Conservation (phyloP, 2,797 vertebrate species). For the Odontamblyopus lacepedii region DNA sequence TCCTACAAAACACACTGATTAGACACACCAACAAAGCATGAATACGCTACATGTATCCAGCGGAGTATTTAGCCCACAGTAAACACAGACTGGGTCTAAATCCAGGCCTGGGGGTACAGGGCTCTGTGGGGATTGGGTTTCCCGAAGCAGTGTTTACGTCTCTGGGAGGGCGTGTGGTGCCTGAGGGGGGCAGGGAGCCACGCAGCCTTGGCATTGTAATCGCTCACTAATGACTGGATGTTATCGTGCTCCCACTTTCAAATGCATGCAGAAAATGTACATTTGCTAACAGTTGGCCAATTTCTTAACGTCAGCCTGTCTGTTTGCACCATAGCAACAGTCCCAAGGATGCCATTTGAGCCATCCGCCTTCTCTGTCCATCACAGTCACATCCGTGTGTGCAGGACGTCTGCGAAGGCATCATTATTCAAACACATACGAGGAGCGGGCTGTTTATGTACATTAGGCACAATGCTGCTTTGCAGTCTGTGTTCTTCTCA, state of each 20-base stretch:
- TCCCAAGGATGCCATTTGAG: slow-evolving; percentile 50
- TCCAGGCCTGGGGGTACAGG: slow-evolving; percentile 65
- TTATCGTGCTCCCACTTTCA: slow-evolving; percentile 73
- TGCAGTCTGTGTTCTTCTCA: not conserved
- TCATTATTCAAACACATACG: slow-evolving; percentile 26
- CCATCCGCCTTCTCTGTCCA: slow-evolving; percentile 37
- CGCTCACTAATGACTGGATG: slow-evolving; percentile 74
- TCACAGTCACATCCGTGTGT: slow-evolving; percentile 22
- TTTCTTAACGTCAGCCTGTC: slow-evolving; percentile 55
- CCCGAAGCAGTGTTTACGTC: slow-evolving; percentile 74
- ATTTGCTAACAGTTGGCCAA: slow-evolving; percentile 56
- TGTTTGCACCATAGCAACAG: slow-evolving; percentile 58
- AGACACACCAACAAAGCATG: slow-evolving; percentile 52
- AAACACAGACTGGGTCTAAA: slow-evolving; percentile 52
- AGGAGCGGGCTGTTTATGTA: not conserved
- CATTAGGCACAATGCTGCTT: slow-evolving; percentile 1
- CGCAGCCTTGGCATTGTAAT: slow-evolving; percentile 68
- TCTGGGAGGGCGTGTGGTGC: slow-evolving; percentile 31
- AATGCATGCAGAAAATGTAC: slow-evolving; percentile 65
- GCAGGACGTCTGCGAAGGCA: slow-evolving; percentile 3
- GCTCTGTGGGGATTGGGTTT: slow-evolving; percentile 70
- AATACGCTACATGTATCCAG: slow-evolving; percentile 46
- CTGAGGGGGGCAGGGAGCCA: slow-evolving; percentile 37
- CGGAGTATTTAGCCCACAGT: slow-evolving; percentile 40
- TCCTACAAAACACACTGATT: slow-evolving; percentile 38